Evolutionary conservation across 2,113 vertebrate species (phyloP), one percentile per base, ranked within the genome.

Genomic region (Puffinus mauretanicus): DNA sequence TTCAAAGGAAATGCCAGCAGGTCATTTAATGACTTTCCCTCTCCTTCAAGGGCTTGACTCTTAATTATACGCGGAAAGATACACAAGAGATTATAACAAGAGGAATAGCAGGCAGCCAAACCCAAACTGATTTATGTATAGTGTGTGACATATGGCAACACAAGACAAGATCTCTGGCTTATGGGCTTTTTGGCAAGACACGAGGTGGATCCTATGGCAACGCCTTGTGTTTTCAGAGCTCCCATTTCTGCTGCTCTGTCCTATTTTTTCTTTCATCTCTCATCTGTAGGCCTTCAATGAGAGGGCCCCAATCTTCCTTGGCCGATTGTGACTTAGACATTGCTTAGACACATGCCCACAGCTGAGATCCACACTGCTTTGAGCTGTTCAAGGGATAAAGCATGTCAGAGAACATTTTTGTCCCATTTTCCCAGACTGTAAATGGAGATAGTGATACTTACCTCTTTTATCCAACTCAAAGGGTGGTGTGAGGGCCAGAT

Each of bases 91-190:
- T 88, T 91, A 49, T 67, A 71, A 44, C 25, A 78, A 60, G 49
- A 79, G 44, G 47, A 93, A 72, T 21, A 96, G 30, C 49, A 91
- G 36, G 77, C 86, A 96, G 91, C 86, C 96, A 95, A 95, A 96
- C 55, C 65, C 77, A 88, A 92, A 49, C 19, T 79, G 86, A 84
- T 94, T 95, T 91, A 90, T 89, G 78, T 65, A 3, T 4, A 38
- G 47, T 3, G 34, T 93, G 95, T 94, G 94, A 93, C 96, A 96
- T 49, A 79, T 72, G 92, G 86, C 90, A 93, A 71, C 7, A 11
- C 11, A 54, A 96, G 94, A 93, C 94, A 94, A 94, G 72, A 95
- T 96, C 83, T 96, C 64, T 91, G 86, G 88, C 83, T 97, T 57
- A 24, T 86, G 81, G 81, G 69, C 61, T 69, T 92, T 67, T 91